phyloP scores from a whole-genome alignment of 2,113 vertebrate species.

The Rynchops niger region DNA sequence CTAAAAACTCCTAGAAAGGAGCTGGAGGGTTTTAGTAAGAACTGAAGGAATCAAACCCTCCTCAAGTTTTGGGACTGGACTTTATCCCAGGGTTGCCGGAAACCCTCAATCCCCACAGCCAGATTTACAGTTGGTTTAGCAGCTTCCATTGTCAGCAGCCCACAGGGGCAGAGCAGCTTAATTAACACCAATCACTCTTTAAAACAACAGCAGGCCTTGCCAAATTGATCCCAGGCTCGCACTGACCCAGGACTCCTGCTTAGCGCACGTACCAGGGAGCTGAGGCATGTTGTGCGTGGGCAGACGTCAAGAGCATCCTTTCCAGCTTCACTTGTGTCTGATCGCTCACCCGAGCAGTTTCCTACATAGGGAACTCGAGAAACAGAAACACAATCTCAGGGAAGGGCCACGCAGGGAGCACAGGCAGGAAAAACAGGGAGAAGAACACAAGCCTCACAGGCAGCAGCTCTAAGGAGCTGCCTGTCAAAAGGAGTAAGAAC shows the following conservation, averaged over 20 bases:
- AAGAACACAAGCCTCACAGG: fast-evolving
- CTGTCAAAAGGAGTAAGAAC: background rate
- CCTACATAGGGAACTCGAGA: background rate
- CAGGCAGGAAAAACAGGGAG: background rate
- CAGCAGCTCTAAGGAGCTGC: background rate
- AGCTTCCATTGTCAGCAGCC: background rate
- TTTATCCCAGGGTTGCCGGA: background rate
- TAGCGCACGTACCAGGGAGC: fast-evolving
- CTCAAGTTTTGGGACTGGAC: background rate
- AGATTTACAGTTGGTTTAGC: background rate
- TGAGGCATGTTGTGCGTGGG: background rate
- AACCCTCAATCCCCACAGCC: background rate
- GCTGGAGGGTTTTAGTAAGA: background rate
- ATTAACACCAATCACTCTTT: background rate
- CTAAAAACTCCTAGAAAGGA: background rate
- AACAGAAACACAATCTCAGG: fast-evolving
- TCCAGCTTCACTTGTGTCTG: background rate
- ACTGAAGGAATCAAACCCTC: background rate
- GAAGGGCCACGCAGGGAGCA: background rate
- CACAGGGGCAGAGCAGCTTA: background rate
- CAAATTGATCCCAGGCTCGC: background rate
- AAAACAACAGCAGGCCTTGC: background rate
- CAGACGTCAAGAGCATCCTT: slow-evolving; percentile 1
- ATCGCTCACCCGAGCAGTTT: background rate
- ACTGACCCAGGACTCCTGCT: background rate